A percentile compares a stretch with the other conserved stretches of the same genome.
These are phyloP conservation scores for Chaenocephalus aceratus DNA, from an alignment of 2,113 vertebrate genomes.

Conservation along the genomic window DNA sequence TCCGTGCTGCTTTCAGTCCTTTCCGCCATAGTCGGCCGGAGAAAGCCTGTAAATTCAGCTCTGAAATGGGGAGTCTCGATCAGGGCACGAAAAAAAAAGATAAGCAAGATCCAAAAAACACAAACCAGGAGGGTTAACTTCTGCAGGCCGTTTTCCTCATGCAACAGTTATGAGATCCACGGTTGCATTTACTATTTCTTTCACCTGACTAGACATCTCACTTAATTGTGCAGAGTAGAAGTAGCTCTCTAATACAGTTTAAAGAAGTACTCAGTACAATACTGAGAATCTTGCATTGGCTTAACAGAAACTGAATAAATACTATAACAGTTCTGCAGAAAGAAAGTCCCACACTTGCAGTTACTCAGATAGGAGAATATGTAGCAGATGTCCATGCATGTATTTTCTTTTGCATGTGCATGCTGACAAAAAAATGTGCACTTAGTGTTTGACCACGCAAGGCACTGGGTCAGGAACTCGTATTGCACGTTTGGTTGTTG, in stretches of 20 bases:
- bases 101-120: constrained; percentile 28
- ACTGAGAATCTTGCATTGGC: constrained; percentile 32
- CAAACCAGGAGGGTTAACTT: constrained; percentile 47
- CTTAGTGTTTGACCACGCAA: constrained; percentile 66
- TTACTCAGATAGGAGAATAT: constrained; percentile 5
- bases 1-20: constrained; percentile 62
- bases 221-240: constrained; percentile 29
- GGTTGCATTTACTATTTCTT: constrained; percentile 28
- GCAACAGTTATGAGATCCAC: constrained; percentile 65
- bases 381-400: constrained; percentile 31
- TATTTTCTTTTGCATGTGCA: constrained; percentile 49
- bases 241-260: constrained; percentile 17
- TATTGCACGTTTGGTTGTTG: constrained; percentile 74
- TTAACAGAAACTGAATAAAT: constrained; percentile 30
- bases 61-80: constrained; percentile 24
- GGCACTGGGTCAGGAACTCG: constrained; percentile 68
- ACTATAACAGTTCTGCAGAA: constrained; percentile 41
- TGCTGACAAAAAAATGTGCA: constrained; percentile 47
- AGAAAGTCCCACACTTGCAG: constrained; percentile 36
- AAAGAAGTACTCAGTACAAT: constrained; percentile 22
- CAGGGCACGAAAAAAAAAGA: constrained; percentile 25
- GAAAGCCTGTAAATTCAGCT: constrained; percentile 54
- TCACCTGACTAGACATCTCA: constrained; percentile 49
- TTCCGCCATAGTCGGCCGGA: constrained; percentile 75
- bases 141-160: constrained; percentile 49